A percentile compares a stretch with the other conserved stretches of the same genome.
These are phyloP conservation scores for Octodon degus DNA, from an alignment of 2,113 vertebrate species.

Conservation along the genomic window DNA sequence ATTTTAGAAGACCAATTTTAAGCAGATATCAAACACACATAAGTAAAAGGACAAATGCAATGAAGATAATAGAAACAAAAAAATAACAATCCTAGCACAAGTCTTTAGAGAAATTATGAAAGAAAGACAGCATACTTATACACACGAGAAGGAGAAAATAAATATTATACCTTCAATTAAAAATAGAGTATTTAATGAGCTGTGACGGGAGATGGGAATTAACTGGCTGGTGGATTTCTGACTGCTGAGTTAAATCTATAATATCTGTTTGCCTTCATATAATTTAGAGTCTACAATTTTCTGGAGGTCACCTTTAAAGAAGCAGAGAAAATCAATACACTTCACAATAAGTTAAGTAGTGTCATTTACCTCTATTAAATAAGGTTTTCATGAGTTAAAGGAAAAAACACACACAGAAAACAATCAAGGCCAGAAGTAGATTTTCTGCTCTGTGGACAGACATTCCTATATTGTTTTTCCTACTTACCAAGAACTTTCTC, in stretches of 20 bases:
- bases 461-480: not conserved
- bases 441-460: not conserved
- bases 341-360: constrained; percentile 75
- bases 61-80: constrained; percentile 83
- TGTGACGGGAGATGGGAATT: constrained; percentile 87
- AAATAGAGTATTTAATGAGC: constrained; percentile 88
- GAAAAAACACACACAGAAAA: not conserved
- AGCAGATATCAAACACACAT: constrained; percentile 69
- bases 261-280: constrained; percentile 82
- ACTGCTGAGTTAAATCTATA: constrained; percentile 83
- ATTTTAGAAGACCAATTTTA: constrained; percentile 67
- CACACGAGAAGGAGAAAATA: constrained; percentile 87
- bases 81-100: constrained; percentile 81
- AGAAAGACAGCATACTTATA: constrained; percentile 86
- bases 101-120: constrained; percentile 88
- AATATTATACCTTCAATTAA: constrained; percentile 90
- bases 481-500: not conserved
- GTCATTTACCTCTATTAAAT: constrained; percentile 72
- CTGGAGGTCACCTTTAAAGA: constrained; percentile 83
- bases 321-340: constrained; percentile 70
- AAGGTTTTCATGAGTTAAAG: constrained; percentile 24
- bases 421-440: not conserved
- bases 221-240: constrained; percentile 84
- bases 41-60: constrained; percentile 81
- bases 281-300: constrained; percentile 81